Base-by-base conservation (phyloP, 92 coral and sea anemone genomes). In the Epizoanthus illoricatus region DNA sequence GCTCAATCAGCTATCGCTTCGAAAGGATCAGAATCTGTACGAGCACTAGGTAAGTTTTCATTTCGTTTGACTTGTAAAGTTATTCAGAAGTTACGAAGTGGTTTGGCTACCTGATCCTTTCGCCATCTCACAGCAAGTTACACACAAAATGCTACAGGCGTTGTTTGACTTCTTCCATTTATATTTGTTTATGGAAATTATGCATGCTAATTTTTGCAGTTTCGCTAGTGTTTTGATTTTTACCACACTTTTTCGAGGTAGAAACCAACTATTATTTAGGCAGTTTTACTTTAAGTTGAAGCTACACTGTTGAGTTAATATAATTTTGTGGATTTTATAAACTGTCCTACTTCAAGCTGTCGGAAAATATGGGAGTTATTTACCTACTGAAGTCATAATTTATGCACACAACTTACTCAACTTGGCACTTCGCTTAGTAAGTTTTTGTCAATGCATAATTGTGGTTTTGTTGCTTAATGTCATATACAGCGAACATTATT, bases 1-100 rank as follows among this genome's bases (percentile, higher is more conserved):
- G 93, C 98, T 16, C 94, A 89, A 20, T 84, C 89, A 86, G 99
- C 98, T 12, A 76, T 79, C 6, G 68, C 73, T 15, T 90, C 99
- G 5, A 88, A 85, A 73, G 98, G 97, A 67, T 90, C 97, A 73
- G 98, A 94, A 67, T 90, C 97, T 21, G 97, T 94, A 1, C 83
- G 69, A 65, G 68, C 80, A 12, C 80, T 95, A 10, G 98, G 98
- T 95, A 79, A 75, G 85, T 21, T 49, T n/a, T 9, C n/a, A 11
- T 75, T 63, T 33, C 21, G 24, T 39, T 16, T 36, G 17, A 45
- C 9, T 85, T 17, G 36, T 20, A 16, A 45, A 71, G 17, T 39
- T 71, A 71, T 8, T 71, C 12, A 43, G 21, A 18, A 33, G 18
- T 69, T 69, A 49, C 15, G 56, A 49, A 8, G 9, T 49, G 56